Evolutionary conservation across 2,113 vertebrate genomes (phyloP), one percentile per base, ranked within the genome.

Genomic region (Pelodiscus sinensis): DNA sequence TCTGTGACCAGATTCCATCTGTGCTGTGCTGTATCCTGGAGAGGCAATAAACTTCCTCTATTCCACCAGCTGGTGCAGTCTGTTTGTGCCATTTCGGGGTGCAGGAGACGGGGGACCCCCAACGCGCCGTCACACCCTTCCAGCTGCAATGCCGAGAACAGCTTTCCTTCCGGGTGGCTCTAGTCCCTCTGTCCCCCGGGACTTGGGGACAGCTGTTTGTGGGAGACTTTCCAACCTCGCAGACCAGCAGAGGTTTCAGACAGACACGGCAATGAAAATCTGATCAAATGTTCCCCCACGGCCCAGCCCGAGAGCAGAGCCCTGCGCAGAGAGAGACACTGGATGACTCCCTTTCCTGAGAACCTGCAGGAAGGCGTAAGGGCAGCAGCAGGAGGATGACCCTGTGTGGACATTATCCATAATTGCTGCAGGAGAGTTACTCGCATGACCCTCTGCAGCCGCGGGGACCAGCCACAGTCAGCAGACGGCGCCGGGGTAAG

Each of bases 371-470:
- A 55, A 68, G 89, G 15, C 0, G 0, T 38, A 18, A 82, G n/a
- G 82, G n/a, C 65, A 44, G 82, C 90, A 95, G 82, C 51, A 15
- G 0, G 1, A n/a, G n/a, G 54, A 38, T 1, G 7, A 60, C 8
- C 3, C 50, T 65, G 50, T 9, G 44, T 80, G 85, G 0, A 79
- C 75, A 79, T 82, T 51, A 35, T 31, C 24, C 25, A 0, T 68
- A 55, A 11, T 0, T 0, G 25, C 55, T 9, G 51, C 19, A 29
- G 8, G 0, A 75, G 38, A 25, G 0, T 65, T 81, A 71, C 0
- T 44, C 21, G 0, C 9, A 44, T 79, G 0, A 0, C 82, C 56
- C 35, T 50, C 24, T 44, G 73, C 21, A 75, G 38, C 35, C 25
- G 18, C 18, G 9, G 31, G n/a, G n/a, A 75, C 25, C 80, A 38